Evolutionary conservation across 2,888 invertebrate genomes (phyloP).

Genomic region (Nymphalis urticae): DNA sequence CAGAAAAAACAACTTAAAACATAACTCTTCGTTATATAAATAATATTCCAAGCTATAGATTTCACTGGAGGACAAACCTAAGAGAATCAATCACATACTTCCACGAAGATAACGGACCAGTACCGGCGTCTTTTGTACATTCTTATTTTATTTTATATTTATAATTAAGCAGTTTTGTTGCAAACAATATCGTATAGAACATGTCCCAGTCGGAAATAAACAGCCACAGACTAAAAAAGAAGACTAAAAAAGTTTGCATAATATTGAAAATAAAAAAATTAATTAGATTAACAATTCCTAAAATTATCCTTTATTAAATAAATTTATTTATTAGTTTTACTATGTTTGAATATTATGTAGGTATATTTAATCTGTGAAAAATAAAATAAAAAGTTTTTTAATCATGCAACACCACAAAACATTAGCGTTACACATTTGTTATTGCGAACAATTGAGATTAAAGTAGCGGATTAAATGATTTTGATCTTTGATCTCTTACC

Average conservation of each 20-base stretch:
- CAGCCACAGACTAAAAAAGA: background rate
- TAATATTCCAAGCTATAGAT: background rate
- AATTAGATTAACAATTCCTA: too few species aligned
- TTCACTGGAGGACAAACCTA: conserved; percentile 22
- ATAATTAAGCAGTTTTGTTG: conserved; percentile 66
- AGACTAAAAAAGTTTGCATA: too few species aligned
- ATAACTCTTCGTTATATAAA: background rate
- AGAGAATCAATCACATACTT: conserved; percentile 67
- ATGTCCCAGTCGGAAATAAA: conserved; percentile 23
- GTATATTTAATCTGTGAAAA: too few species aligned
- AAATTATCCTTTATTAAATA: too few species aligned
- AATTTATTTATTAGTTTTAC: too few species aligned
- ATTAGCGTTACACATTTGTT: too few species aligned
- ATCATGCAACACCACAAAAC: too few species aligned
- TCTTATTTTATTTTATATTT: conserved; percentile 53
- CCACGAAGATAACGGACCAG: conserved; percentile 57
- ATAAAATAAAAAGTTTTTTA: too few species aligned
- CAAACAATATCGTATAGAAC: conserved; percentile 31
- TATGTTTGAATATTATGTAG: too few species aligned
- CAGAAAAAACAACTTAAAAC: too few species aligned
- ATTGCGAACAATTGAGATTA: too few species aligned
- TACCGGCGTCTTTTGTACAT: conserved; percentile 53
- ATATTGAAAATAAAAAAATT: background rate
- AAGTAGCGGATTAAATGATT: conserved; percentile 22
- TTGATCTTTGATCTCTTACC: conserved; percentile 36